A percentile compares a stretch with the other conserved stretches of the same genome.
These are phyloP conservation scores for Acronicta psi DNA, from an alignment of 2,888 invertebrate species.

Conservation along the genomic window DNA sequence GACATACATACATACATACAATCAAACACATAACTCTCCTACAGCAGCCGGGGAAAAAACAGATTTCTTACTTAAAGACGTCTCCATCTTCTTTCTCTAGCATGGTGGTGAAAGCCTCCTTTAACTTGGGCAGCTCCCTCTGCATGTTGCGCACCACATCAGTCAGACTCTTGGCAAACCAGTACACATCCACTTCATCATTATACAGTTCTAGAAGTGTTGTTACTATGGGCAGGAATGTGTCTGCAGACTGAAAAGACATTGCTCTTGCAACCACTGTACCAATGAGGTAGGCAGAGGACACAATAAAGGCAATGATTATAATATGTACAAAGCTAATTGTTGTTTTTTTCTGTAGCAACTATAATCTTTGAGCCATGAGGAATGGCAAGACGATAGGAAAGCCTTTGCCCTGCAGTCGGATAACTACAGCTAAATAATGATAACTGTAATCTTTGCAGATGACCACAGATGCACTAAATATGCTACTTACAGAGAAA, in stretches of 20 bases:
- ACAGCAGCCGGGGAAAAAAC: no score
- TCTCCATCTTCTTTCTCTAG: conserved; percentile 94
- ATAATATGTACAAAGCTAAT: no score
- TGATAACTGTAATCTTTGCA: neutral
- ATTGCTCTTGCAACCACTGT: neutral
- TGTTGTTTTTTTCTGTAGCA: no score
- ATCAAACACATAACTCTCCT: no score
- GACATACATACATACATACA: no score
- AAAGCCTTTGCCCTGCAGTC: no score
- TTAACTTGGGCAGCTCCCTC: conserved; percentile 90
- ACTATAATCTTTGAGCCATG: no score
- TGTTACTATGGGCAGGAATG: conserved; percentile 91
- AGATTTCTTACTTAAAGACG: conserved; percentile 89
- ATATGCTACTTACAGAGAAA: conserved; percentile 66
- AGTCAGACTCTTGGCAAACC: conserved; percentile 94
- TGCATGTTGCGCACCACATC: conserved; percentile 91
- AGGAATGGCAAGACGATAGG: no score
- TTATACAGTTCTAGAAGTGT: conserved; percentile 92
- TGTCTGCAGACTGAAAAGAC: conserved; percentile 80
- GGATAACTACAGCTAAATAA: no score
- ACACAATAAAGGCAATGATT: no score
- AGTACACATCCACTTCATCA: conserved; percentile 94
- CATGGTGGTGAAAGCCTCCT: conserved; percentile 91
- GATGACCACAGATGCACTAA: neutral
- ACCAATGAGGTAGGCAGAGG: no score